A percentile compares a stretch with the other conserved stretches of the same genome.
phyloP scores from a whole-genome alignment of 2,888 invertebrate genomes.

The Calameuta pallipes region DNA sequence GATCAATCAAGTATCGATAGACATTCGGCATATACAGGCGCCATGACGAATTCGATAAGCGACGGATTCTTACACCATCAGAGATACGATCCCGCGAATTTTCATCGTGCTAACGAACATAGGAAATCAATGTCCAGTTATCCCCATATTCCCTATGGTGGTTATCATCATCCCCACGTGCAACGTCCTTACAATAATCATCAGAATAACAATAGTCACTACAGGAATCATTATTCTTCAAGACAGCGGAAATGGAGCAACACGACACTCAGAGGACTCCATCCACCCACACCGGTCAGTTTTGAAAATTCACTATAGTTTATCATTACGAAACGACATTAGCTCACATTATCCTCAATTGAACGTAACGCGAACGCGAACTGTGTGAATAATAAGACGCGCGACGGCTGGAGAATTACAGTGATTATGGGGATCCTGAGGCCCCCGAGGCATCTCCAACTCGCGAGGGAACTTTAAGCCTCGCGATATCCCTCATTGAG shows the following conservation, averaged over 20 bases:
- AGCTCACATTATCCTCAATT: conserved; percentile 27
- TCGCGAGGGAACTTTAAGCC: conserved; percentile 19
- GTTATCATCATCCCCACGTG: conserved; percentile 35
- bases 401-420: conserved; percentile 53
- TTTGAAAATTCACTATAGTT: neutral
- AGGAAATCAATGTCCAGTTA: conserved; percentile 23
- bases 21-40: conserved; percentile 14
- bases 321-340: neutral
- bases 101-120: conserved; percentile 28
- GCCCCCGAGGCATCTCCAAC: conserved; percentile 24
- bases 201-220: conserved; percentile 37
- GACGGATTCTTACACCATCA: conserved; percentile 23
- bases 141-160: conserved; percentile 32
- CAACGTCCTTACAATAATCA: conserved; percentile 36
- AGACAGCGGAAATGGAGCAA: conserved; percentile 51
- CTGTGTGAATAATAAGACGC: conserved; percentile 46
- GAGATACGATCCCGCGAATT: conserved; percentile 31
- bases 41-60: neutral
- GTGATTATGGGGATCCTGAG: conserved; percentile 50
- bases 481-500: conserved; percentile 15
- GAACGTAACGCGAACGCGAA: conserved; percentile 42
- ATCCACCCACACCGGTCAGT: conserved; percentile 51
- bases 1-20: conserved; percentile 31
- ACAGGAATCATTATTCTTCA: conserved; percentile 33
- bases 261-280: conserved; percentile 46